Base-by-base conservation (phyloP, 2,113 vertebrate species). In the Hemiscyllium ocellatum region DNA sequence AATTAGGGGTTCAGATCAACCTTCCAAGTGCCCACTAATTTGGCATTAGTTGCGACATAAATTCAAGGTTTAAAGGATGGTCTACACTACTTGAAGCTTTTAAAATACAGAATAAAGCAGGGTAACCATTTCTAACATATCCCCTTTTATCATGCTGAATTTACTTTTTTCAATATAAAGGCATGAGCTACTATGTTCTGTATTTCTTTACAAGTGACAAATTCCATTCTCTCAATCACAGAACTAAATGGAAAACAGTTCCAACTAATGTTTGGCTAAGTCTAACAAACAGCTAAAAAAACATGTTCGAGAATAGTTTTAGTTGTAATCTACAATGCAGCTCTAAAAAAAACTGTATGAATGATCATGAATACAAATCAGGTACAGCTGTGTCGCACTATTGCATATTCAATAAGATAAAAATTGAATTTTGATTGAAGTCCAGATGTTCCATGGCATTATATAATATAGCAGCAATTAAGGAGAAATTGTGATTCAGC, bases 381-480 rank as follows among this genome's bases (percentile, higher is more conserved):
- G 68, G 33, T 70, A 68, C 52, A 76, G 94, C 47, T 52, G 68
- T 72, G 26, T 76, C 69, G 52, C 26, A 72, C 94, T 52, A 33
- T 33, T 76, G 72, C 33, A 52, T 52, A 95, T 50, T 95, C 56
- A 90, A 65, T 65, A 68, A 66, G 69, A 52, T 76, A 95, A 70
- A 95, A 72, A 70, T 0, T 83, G 13, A 42, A 69, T 47, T 70
- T 52, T 47, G 24, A 33, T 72, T 72, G 15, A 76, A 95, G 42
- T 61, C 94, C 94, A 95, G 69, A 29, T 95, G 69, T 95, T 95
- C 94, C 69, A 95, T 95, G 69, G 94, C 94, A 95, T 95, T 95
- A 95, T 95, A 95, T 95, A 95, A 33, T 95, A 95, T 95, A 95
- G 94, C 94, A 95, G 94, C 47, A 95, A 95, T 95, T 50, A 95